Base-by-base conservation (phyloP, 2,113 vertebrate genomes). In the Anser cygnoides region DNA sequence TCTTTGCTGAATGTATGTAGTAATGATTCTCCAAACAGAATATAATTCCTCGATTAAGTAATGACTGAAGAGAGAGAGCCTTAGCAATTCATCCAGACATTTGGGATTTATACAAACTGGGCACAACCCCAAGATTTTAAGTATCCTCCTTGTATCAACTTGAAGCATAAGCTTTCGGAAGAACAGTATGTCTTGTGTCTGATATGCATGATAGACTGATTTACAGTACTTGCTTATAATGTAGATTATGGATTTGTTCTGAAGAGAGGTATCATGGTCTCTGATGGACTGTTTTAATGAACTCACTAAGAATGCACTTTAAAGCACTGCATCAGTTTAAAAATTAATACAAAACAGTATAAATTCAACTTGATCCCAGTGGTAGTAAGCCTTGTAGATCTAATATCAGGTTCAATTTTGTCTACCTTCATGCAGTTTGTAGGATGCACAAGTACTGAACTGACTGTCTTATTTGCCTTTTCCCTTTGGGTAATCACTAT, bases 401-500 rank as follows among this genome's bases (percentile, higher is more conserved):
- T 70, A 95, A 20, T 22, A 74, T 49, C 44, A 75, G 35, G 37
- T 35, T 65, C 17, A 83, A 23, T 89, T 89, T 93, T 95, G 9
- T 73, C 25, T 84, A 57, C 57, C 46, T 94, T 93, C 66, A 57
- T 77, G 70, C 12, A 94, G 19, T 90, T 87, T 93, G 29, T 41
- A 83, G 86, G 35, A 57, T 90, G 52, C 58, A 67, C 25, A 62
- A 83, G n/a, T 72, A 84, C 61, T 52, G 66, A 93, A 79, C 87
- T 89, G 43, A 17, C 54, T 71, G 55, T 77, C 82, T 91, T 89
- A 80, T n/a, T 95, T 96, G 66, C 59, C 81, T 95, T 88, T 95
- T 49, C 67, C 77, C 84, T 93, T 92, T 95, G 84, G 87, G 78
- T 92, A 93, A 93, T 93, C 92, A 68, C 71, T 59, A 83, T 74